Evolutionary conservation across 2,797 vertebrate species (phyloP).

Genomic region (Hemibagrus guttatus): DNA sequence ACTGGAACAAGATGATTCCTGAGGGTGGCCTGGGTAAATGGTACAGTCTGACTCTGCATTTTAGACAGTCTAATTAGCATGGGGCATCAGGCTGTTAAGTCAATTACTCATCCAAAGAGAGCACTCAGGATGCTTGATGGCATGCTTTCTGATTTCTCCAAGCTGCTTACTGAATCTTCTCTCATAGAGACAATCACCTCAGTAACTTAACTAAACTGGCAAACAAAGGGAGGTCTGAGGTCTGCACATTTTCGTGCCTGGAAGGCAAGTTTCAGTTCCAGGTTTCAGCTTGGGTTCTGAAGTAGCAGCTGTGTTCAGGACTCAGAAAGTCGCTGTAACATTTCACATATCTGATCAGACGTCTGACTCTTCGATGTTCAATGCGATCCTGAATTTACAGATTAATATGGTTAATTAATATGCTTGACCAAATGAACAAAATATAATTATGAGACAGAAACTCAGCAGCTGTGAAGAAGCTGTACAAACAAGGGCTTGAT

Average conservation of each 20-base stretch:
- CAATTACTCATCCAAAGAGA: constrained; percentile 36
- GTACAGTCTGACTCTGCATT: constrained; percentile 19
- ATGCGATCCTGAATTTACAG: neutral
- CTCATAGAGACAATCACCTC: neutral
- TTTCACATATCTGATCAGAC: neutral
- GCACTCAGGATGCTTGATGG: constrained; percentile 22
- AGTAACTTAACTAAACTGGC: neutral
- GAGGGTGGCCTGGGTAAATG: neutral
- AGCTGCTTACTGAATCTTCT: neutral
- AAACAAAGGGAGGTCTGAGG: neutral
- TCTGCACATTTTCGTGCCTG: neutral
- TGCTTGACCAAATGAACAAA: neutral
- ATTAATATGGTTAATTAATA: neutral
- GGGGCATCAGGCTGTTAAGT: constrained; percentile 31
- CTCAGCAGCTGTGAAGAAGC: constrained; percentile 19
- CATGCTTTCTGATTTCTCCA: constrained; percentile 17
- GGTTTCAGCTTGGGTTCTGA: neutral
- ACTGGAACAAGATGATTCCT: constrained; percentile 22
- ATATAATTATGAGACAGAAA: neutral
- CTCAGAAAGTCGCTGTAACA: neutral
- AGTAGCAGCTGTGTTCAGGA: neutral
- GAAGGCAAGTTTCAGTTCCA: neutral
- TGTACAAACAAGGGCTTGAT: neutral
- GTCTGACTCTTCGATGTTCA: neutral
- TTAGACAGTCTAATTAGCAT: constrained; percentile 14